These are phyloP conservation scores for Phyllotreta cruciferae DNA, from an alignment of 2,888 invertebrate genomes.

Conservation along the genomic window DNA sequence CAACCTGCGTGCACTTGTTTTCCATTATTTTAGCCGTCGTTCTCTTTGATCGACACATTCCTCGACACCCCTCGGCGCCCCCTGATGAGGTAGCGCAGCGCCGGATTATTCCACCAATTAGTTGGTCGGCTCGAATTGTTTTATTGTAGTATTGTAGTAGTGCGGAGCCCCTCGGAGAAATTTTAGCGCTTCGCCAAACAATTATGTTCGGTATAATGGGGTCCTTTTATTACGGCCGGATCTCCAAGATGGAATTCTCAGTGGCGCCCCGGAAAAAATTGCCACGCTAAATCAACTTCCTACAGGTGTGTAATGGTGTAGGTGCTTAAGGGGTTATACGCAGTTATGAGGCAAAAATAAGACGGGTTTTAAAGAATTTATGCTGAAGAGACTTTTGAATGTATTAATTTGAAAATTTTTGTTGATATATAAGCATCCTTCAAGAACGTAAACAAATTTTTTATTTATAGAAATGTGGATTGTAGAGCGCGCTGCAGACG, in stretches of 20 bases:
- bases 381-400: too few species aligned
- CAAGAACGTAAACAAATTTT: too few species aligned
- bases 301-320: neutral
- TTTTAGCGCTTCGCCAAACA: slow-evolving; percentile 34
- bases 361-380: too few species aligned
- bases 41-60: too few species aligned
- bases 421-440: too few species aligned
- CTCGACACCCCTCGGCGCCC: neutral
- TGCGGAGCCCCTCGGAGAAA: slow-evolving; percentile 25
- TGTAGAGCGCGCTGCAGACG: too few species aligned
- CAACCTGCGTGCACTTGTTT: too few species aligned
- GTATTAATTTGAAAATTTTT: too few species aligned
- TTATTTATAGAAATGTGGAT: too few species aligned
- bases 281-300: neutral
- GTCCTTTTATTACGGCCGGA: slow-evolving; percentile 29
- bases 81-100: slow-evolving; percentile 3
- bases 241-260: slow-evolving; percentile 29
- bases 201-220: slow-evolving; percentile 34
- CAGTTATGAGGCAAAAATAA: too few species aligned
- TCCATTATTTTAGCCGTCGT: too few species aligned
- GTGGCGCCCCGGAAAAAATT: neutral
- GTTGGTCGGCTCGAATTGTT: slow-evolving; percentile 27
- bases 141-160: slow-evolving; percentile 22
- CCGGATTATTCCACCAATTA: slow-evolving; percentile 26
- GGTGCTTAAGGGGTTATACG: too few species aligned